Evolutionary conservation across 1,140 invertebrate species (phyloP).

Genomic region (Bradysia coprophila): DNA sequence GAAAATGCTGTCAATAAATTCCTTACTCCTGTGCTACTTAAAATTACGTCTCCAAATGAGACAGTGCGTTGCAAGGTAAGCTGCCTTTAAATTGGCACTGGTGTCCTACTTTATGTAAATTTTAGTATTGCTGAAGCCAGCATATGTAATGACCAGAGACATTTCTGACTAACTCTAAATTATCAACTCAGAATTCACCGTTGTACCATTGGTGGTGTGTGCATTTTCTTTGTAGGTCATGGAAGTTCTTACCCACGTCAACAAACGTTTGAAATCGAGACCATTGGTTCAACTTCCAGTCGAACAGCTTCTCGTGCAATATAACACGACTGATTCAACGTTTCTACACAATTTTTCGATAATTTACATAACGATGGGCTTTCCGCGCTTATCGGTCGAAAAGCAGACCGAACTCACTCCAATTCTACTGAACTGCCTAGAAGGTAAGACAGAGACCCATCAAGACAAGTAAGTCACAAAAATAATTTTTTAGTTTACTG

Average conservation of each 20-base stretch:
- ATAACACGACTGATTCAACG: conserved; percentile 42
- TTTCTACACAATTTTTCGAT: conserved; percentile 77
- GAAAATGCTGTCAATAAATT: conserved; percentile 68
- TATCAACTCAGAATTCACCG: too few relatives aligned
- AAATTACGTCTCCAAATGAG: conserved; percentile 70
- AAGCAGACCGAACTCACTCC: conserved; percentile 62
- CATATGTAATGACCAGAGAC: neutral
- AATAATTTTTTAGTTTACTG: conserved; percentile 2
- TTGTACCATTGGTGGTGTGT: conserved; percentile 7
- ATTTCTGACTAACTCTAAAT: neutral
- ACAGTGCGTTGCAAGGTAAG: conserved; percentile 61
- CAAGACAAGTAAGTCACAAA: conserved; percentile 52
- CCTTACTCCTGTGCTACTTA: conserved; percentile 72
- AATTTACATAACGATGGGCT: conserved; percentile 86
- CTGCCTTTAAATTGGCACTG: too few relatives aligned
- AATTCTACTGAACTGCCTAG: conserved; percentile 53
- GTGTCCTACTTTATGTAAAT: too few relatives aligned
- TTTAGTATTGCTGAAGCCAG: too few relatives aligned
- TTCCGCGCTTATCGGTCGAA: conserved; percentile 52
- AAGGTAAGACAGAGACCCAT: conserved; percentile 64
- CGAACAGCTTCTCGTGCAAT: conserved; percentile 62
- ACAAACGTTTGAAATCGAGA: conserved; percentile 70
- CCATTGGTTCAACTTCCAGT: conserved; percentile 71
- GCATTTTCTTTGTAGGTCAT: conserved; percentile 44
- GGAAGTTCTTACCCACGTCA: conserved; percentile 85